phyloP scores from a whole-genome alignment of 1,140 invertebrate genomes.

The Philopotamus ludificatus region DNA sequence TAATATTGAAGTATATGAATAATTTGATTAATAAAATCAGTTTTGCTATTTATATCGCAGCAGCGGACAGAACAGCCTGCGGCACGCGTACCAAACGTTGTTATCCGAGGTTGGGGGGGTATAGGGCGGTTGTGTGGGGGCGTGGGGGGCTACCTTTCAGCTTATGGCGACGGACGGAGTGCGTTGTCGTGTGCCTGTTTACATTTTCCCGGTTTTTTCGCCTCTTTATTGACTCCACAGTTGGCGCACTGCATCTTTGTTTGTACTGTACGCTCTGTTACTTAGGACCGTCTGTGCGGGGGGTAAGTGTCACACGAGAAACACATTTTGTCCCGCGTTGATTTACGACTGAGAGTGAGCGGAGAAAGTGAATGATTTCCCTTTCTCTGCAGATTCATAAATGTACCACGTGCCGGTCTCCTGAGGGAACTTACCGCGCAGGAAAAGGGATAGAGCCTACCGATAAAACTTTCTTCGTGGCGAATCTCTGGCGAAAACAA shows the following conservation, averaged over 20 bases:
- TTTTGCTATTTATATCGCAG: too few species aligned
- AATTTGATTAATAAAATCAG: too few species aligned
- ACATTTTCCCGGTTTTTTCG: slow-evolving; percentile 27
- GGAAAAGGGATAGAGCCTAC: too few species aligned
- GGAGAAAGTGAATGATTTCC: slow-evolving; percentile 4
- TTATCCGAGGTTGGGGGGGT: not conserved
- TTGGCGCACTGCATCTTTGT: slow-evolving; percentile 31
- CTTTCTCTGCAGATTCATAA: not conserved
- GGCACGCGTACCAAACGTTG: not conserved
- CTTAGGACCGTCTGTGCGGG: not conserved
- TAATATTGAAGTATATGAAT: too few species aligned
- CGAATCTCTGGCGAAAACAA: too few species aligned
- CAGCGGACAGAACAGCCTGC: not conserved
- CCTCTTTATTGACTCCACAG: slow-evolving; percentile 30
- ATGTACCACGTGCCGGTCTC: not conserved
- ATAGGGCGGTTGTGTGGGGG: not conserved
- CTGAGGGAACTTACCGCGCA: too few species aligned
- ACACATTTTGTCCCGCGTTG: slow-evolving; percentile 22
- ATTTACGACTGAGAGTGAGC: slow-evolving; percentile 11
- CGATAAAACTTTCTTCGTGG: too few species aligned
- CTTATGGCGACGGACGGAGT: slow-evolving; percentile 17
- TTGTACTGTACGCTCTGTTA: not conserved
- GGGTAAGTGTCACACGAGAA: slow-evolving; percentile 30
- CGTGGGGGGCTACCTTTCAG: slow-evolving; percentile 11
- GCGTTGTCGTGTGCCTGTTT: slow-evolving; percentile 33